Percentiles rank a stretch among this genome's conserved stretches.
Evolutionary conservation across 2,797 vertebrate genomes (phyloP).

Genomic region (Helicolenus hilgendorfi): DNA sequence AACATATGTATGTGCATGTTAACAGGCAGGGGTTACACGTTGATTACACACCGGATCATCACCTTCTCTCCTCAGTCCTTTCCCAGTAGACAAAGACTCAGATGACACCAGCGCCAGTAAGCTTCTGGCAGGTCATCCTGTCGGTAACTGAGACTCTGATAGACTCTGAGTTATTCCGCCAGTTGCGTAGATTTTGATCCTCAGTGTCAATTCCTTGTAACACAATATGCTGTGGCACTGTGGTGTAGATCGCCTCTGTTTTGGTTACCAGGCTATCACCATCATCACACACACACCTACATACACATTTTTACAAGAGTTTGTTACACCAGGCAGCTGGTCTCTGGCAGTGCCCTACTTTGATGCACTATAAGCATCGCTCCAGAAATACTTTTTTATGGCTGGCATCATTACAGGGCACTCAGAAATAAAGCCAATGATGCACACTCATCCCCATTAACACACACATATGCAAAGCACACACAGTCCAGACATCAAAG

Average conservation of each 20-base stretch:
- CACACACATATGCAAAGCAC: constrained; percentile 17
- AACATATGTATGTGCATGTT: background rate
- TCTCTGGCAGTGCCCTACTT: constrained; percentile 55
- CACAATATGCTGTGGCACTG: background rate
- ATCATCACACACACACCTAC: background rate
- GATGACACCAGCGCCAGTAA: constrained; percentile 20
- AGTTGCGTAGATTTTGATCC: constrained; percentile 40
- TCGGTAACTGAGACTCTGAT: constrained; percentile 59
- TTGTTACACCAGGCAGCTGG: constrained; percentile 16
- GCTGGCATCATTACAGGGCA: constrained; percentile 41
- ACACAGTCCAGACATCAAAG: constrained; percentile 74
- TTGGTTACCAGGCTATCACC: constrained; percentile 28
- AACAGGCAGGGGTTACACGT: constrained; percentile 1
- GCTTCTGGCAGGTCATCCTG: constrained; percentile 18
- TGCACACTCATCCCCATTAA: constrained; percentile 37
- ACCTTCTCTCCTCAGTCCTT: constrained; percentile 4
- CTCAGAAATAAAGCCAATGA: constrained; percentile 32
- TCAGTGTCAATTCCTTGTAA: constrained; percentile 65
- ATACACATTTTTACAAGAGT: background rate
- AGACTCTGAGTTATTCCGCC: constrained; percentile 12
- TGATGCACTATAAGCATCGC: constrained; percentile 21
- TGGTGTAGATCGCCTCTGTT: constrained; percentile 42
- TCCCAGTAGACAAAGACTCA: constrained; percentile 25
- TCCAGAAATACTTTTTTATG: constrained; percentile 38
- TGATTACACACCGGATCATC: constrained; percentile 42